Evolutionary conservation across 35 echinoderm and acorn worm genomes (phyloP).

Genomic region (Heliocidaris erythrogramma): DNA sequence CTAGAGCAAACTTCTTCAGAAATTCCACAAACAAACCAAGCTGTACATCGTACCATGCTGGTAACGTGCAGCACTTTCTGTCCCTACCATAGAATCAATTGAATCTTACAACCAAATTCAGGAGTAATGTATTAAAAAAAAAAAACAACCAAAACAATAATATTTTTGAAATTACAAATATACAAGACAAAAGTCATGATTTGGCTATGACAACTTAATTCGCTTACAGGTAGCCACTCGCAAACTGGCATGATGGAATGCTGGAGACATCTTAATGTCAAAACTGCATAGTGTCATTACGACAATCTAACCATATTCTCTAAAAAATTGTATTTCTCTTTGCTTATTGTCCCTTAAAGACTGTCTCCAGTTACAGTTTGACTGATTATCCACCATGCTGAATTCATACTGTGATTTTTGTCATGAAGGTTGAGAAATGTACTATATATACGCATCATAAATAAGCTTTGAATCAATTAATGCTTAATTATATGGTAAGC

Average conservation of each 20-base stretch:
- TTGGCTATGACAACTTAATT: background rate
- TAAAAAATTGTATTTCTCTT: background rate
- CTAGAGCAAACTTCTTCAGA: background rate
- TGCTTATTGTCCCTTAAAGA: background rate
- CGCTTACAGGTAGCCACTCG: background rate
- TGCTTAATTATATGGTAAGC: background rate
- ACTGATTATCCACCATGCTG: background rate
- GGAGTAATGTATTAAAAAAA: background rate
- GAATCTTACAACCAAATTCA: background rate
- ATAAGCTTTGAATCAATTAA: background rate
- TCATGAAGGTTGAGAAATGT: background rate
- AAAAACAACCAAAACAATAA: background rate
- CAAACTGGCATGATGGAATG: conserved; percentile 23
- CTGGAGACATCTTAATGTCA: conserved; percentile 18
- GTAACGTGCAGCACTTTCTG: background rate
- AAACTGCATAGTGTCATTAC: background rate
- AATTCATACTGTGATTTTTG: background rate
- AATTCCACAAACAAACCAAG: background rate
- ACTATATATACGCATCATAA: background rate
- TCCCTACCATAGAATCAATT: background rate
- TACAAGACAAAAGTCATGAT: conserved; percentile 41
- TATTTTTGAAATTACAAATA: conserved; percentile 23
- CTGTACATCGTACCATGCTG: background rate
- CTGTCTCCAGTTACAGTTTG: background rate
- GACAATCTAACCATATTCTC: background rate